Conservation (phyloP, 2,113 vertebrate species). For the Rousettus leschenaultii region DNA sequence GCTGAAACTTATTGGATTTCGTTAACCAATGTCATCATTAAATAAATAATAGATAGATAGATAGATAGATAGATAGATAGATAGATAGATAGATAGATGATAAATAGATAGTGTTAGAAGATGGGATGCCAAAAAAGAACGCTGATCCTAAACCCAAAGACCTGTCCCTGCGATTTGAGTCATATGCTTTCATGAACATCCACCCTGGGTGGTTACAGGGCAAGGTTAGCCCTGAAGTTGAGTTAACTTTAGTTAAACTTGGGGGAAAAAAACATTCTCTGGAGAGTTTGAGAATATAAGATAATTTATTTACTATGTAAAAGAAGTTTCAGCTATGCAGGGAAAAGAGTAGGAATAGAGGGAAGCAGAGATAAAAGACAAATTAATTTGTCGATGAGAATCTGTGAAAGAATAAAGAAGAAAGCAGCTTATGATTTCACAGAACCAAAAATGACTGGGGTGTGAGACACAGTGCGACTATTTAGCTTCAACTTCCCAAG, state of each 20-base stretch:
- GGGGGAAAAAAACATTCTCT: background rate
- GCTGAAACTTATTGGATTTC: no score
- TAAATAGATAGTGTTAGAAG: background rate
- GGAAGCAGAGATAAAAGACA: background rate
- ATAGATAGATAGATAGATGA: no score
- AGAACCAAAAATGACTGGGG: background rate
- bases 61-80: no score
- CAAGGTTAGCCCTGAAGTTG: background rate
- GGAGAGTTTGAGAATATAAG: background rate
- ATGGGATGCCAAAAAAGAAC: background rate
- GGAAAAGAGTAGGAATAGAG: background rate
- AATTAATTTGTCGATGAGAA: background rate
- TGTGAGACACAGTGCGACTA: background rate
- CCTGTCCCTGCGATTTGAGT: background rate
- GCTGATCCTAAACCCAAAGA: rapidly evolving
- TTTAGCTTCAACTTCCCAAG: background rate
- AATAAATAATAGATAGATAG: no score
- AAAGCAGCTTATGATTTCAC: background rate
- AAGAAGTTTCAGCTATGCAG: background rate
- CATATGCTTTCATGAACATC: background rate
- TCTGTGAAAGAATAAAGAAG: background rate
- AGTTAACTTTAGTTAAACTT: background rate
- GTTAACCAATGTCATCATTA: no score
- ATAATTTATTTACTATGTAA: background rate
- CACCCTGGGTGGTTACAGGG: background rate